Conservation (phyloP, 2,797 vertebrate species). For the Sparus aurata region DNA sequence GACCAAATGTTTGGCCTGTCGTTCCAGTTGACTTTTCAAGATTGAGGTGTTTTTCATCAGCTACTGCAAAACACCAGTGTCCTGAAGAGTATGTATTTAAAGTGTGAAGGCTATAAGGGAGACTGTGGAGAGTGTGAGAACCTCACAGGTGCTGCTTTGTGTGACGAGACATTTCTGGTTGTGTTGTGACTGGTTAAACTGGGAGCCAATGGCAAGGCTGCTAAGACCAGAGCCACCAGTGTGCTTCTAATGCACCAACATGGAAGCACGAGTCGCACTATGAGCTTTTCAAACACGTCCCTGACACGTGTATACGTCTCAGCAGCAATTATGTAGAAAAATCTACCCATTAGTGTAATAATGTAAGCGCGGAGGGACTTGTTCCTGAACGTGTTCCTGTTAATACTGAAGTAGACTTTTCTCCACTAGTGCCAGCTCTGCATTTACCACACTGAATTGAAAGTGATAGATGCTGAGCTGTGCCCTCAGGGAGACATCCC, state of each 20-base stretch:
- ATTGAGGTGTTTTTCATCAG: constrained; percentile 4
- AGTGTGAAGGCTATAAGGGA: constrained; percentile 1
- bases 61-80: neutral
- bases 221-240: neutral
- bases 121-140: constrained; percentile 71
- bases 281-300: neutral
- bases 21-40: neutral
- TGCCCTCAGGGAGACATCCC: neutral
- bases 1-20: constrained; percentile 33
- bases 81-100: neutral
- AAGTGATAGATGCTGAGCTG: constrained; percentile 9
- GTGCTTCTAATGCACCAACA: neutral
- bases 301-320: neutral
- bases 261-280: neutral
- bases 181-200: constrained; percentile 64
- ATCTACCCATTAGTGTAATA: neutral
- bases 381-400: neutral
- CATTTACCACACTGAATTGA: neutral
- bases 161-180: constrained; percentile 60
- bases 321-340: neutral
- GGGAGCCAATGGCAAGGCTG: constrained; percentile 59
- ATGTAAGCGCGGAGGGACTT: neutral
- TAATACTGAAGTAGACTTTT: neutral
- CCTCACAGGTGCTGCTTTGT: constrained; percentile 73
- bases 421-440: neutral